phyloP scores from a whole-genome alignment of 1,140 invertebrate species.

The Bombus sylvicola region DNA sequence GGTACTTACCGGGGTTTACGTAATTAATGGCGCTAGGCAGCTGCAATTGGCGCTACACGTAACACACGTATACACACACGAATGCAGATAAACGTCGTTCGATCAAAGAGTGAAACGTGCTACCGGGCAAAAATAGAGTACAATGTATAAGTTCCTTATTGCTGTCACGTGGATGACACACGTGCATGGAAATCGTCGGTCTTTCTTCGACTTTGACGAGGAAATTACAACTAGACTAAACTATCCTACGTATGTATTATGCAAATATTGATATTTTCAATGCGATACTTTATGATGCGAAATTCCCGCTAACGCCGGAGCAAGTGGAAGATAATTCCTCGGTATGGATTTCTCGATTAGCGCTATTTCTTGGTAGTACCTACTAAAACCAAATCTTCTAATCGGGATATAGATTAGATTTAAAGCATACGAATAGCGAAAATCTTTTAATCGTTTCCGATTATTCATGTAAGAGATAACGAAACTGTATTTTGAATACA shows the following conservation, averaged over 20 bases:
- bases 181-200: neutral
- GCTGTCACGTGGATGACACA: neutral
- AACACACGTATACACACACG: neutral
- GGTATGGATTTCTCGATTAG: neutral
- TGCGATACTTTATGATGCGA: neutral
- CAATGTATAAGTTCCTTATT: neutral
- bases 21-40: slow-evolving; percentile 59
- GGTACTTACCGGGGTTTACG: slow-evolving; percentile 25
- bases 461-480: neutral
- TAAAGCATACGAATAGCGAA: neutral
- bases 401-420: neutral
- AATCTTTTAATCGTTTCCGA: neutral
- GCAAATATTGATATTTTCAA: slow-evolving; percentile 19
- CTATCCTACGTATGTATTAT: neutral
- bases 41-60: slow-evolving; percentile 41
- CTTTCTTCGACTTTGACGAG: neutral
- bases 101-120: slow-evolving; percentile 6
- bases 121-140: neutral
- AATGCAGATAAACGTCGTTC: slow-evolving; percentile 1
- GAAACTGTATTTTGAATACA: neutral
- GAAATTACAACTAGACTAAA: neutral
- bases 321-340: neutral
- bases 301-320: neutral
- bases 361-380: neutral
- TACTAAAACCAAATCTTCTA: neutral